Conservation (phyloP, 1,140 invertebrate genomes). For the Drosophila baimaii region DNA sequence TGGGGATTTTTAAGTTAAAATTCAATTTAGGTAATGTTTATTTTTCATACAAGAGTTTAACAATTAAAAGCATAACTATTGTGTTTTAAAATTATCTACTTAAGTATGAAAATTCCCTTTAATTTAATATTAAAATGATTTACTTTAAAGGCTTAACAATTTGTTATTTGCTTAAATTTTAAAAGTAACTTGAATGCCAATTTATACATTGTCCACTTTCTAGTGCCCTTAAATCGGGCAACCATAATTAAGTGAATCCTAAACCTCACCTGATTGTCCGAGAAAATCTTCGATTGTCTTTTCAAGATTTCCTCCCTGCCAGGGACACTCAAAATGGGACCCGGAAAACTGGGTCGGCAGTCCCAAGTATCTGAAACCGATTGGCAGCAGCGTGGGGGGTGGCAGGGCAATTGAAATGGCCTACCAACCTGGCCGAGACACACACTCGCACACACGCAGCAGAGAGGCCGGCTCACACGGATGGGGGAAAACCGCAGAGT, state of each 20-base stretch:
- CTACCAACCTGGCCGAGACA: slow-evolving; percentile 35
- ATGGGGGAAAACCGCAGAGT: slow-evolving; percentile 41
- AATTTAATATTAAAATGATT: too few relatives aligned
- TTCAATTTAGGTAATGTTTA: too few relatives aligned
- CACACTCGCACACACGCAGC: background rate
- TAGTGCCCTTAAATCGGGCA: background rate
- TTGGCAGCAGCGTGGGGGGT: slow-evolving; percentile 14
- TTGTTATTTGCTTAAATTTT: too few relatives aligned
- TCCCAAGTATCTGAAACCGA: slow-evolving; percentile 15
- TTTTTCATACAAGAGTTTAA: too few relatives aligned
- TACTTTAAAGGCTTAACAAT: too few relatives aligned
- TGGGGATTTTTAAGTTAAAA: background rate
- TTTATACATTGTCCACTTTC: background rate
- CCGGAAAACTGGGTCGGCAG: slow-evolving; percentile 16
- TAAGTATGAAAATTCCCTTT: too few relatives aligned
- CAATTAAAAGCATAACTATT: too few relatives aligned
- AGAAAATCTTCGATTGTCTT: slow-evolving; percentile 2
- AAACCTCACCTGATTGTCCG: slow-evolving; percentile 4
- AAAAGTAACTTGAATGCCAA: background rate
- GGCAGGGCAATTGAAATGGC: slow-evolving; percentile 42
- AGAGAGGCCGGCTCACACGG: slow-evolving; percentile 25
- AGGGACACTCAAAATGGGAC: slow-evolving; percentile 4
- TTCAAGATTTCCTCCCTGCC: slow-evolving; percentile 1
- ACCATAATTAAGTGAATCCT: slow-evolving; percentile 4
- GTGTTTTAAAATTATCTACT: too few relatives aligned